A percentile compares a stretch with the other conserved stretches of the same genome.
phyloP scores from a whole-genome alignment of 2,797 vertebrate species.

The Taenioides sp. region DNA sequence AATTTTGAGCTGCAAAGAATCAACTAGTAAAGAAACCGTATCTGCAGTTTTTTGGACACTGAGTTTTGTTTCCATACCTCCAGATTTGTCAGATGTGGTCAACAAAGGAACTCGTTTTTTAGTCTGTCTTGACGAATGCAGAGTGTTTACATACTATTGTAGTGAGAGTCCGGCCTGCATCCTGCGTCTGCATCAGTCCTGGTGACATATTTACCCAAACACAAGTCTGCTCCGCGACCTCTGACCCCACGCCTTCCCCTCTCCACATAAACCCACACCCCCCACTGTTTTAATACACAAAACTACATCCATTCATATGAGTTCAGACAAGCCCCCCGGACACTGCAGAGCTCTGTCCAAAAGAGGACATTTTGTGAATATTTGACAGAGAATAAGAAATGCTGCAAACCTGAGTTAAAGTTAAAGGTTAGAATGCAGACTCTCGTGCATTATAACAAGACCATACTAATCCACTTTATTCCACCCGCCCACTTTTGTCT shows the following conservation, averaged over 20 bases:
- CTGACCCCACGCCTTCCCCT: slow-evolving; percentile 38
- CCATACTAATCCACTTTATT: no score
- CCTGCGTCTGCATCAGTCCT: slow-evolving; percentile 41
- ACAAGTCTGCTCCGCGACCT: slow-evolving; percentile 39
- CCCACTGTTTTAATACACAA: slow-evolving; percentile 12
- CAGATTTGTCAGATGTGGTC: not conserved
- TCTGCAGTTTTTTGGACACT: no score
- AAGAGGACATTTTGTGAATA: slow-evolving; percentile 4
- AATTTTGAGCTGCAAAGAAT: no score
- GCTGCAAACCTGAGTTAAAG: slow-evolving; percentile 5
- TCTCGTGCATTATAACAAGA: not conserved
- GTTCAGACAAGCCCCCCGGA: slow-evolving; percentile 22
- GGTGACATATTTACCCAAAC: slow-evolving; percentile 58
- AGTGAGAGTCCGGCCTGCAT: slow-evolving; percentile 35
- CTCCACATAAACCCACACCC: slow-evolving; percentile 28
- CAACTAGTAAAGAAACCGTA: no score
- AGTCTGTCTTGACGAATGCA: not conserved
- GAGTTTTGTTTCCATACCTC: no score
- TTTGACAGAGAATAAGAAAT: slow-evolving; percentile 25
- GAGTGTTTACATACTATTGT: slow-evolving; percentile 13
- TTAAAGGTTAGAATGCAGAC: slow-evolving; percentile 24
- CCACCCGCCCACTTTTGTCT: no score
- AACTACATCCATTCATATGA: slow-evolving; percentile 21
- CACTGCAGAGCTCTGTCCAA: slow-evolving; percentile 8
- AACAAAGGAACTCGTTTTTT: not conserved